phyloP scores from a whole-genome alignment of 2,113 vertebrate species.

The Vidua chalybeata region DNA sequence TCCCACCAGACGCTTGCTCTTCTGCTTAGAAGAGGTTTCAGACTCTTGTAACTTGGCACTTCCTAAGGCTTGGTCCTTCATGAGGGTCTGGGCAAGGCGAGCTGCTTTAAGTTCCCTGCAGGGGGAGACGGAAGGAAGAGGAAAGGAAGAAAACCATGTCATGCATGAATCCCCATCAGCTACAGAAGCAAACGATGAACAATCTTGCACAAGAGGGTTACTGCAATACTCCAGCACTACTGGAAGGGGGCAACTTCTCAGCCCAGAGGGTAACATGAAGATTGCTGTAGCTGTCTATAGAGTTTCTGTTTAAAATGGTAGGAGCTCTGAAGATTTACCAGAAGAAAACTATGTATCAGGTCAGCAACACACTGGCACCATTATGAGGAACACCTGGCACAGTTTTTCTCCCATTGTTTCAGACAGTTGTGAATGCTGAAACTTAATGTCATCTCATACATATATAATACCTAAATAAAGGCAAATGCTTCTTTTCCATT shows the following conservation, averaged over 20 bases:
- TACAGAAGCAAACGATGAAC: background rate
- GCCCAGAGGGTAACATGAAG: background rate
- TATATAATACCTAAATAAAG: background rate
- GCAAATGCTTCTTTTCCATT: background rate
- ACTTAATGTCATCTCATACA: background rate
- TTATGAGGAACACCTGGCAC: background rate
- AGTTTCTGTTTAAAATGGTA: background rate
- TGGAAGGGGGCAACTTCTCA: background rate
- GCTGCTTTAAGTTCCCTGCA: constrained; percentile 88
- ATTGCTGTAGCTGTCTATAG: background rate
- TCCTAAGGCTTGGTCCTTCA: constrained; percentile 33
- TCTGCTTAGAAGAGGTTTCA: constrained; percentile 37
- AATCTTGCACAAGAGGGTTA: background rate
- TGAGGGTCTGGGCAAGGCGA: constrained; percentile 77
- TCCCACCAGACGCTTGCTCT: constrained; percentile 79
- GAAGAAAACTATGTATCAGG: background rate
- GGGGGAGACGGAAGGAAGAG: background rate
- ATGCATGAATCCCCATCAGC: background rate
- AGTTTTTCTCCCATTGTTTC: background rate
- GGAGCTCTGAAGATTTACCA: background rate
- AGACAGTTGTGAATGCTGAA: background rate
- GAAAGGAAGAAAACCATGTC: background rate
- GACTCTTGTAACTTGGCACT: background rate
- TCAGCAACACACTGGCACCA: background rate
- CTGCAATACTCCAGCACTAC: background rate